phyloP scores from a whole-genome alignment of 1,140 invertebrate genomes.

The Cydia fagiglandana region DNA sequence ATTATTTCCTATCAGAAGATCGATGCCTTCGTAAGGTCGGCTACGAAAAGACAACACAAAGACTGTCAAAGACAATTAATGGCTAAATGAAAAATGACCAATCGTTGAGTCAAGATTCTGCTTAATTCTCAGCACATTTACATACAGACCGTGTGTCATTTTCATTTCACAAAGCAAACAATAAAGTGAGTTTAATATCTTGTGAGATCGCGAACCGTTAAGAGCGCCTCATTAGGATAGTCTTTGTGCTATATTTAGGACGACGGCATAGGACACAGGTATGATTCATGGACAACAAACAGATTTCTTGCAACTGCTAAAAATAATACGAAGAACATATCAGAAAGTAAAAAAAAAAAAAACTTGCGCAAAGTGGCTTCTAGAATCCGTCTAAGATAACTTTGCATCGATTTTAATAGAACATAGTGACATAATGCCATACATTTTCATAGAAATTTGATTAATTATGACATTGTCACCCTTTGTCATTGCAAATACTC shows the following conservation, averaged over 20 bases:
- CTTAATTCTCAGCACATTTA: background rate
- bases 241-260: constrained; percentile 29
- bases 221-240: constrained; percentile 20
- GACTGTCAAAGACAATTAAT: background rate
- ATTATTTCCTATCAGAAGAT: too few species aligned
- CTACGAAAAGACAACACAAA: background rate
- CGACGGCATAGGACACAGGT: constrained; percentile 21
- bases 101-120: constrained; percentile 12
- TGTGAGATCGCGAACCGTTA: constrained; percentile 18
- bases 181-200: constrained; percentile 1
- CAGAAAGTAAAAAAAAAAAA: background rate
- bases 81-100: background rate
- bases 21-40: background rate
- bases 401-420: too few species aligned
- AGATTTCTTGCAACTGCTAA: constrained; percentile 22
- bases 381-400: too few species aligned
- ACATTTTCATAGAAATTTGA: too few species aligned
- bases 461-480: too few species aligned
- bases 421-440: too few species aligned
- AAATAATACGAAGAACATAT: background rate
- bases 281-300: constrained; percentile 32
- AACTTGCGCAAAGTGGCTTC: too few species aligned
- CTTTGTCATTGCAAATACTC: too few species aligned
- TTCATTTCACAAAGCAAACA: background rate
- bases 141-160: constrained; percentile 6